Evolutionary conservation across 2,113 vertebrate species (phyloP).

Genomic region (Nestor notabilis): DNA sequence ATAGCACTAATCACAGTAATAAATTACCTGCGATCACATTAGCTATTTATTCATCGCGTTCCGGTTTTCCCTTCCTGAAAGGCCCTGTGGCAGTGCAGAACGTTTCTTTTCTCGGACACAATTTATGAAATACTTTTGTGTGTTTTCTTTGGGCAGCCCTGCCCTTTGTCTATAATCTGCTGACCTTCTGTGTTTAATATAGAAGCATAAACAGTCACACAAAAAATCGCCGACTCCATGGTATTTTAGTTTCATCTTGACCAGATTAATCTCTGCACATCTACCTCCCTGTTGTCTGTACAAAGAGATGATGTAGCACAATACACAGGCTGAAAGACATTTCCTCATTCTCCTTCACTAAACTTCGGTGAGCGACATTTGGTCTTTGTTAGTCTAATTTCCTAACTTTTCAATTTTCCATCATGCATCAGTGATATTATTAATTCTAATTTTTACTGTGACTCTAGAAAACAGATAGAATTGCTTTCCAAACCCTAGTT

Average conservation of each 20-base stretch:
- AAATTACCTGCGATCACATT: constrained; percentile 19
- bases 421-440: not conserved
- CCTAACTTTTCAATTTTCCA: not conserved
- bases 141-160: constrained; percentile 28
- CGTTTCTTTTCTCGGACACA: not conserved
- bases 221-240: constrained; percentile 51
- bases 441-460: not conserved
- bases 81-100: not conserved
- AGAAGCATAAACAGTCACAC: constrained; percentile 34
- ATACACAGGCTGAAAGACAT: not conserved
- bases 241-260: constrained; percentile 42
- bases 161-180: constrained; percentile 56
- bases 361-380: not conserved
- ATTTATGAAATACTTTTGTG: constrained; percentile 22
- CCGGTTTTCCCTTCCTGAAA: not conserved
- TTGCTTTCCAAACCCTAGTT: not conserved
- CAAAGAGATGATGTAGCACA: not conserved
- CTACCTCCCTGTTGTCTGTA: not conserved
- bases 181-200: constrained; percentile 61
- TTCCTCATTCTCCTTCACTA: not conserved
- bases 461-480: not conserved
- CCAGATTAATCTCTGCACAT: constrained; percentile 42
- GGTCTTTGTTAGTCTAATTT: not conserved
- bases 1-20: not conserved
- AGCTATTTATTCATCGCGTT: not conserved